Base-by-base conservation (phyloP, 2,113 vertebrate species). In the Bubo scandiacus region DNA sequence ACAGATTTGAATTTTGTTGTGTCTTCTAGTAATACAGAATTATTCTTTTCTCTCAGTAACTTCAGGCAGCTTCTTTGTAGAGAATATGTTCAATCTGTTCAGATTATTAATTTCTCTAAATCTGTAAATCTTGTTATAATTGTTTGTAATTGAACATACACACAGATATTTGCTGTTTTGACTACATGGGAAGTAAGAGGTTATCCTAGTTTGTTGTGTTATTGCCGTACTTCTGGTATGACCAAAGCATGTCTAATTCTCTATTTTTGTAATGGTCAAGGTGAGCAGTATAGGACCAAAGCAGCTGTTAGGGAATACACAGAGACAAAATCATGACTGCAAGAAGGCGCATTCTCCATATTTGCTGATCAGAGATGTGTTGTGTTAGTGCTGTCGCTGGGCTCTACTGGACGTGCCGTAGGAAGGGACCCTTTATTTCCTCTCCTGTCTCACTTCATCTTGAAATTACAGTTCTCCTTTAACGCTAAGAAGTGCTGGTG, bases 341-440 rank as follows among this genome's bases (percentile, higher is more conserved):
- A 20, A 38, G 77, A 34, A 86, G 38, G 15, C 1, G 0, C 1
- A 0, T 30, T 87, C 42, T 65, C 54, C 3, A 0, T 84, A 18
- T 65, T 63, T 90, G 43, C 54, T 70, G 57, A 21, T 38, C 70
- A 82, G 84, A 84, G 30, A 15, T 10, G 5, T 22, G 19, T 45
- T 81, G 57, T 23, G 26, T 52, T 40, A 49, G 43, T 72, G 40
- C 65, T 79, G 34, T 61, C 3, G 1, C 30, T 63, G 47, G n/a
- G 12, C 61, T 74, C 29, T 47, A 2, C 19, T 38, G 12, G 19
- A 34, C 0, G 2, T 47, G 54, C 30, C 10, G 29, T 68, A n/a
- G 81, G 52, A 87, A 65, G 45, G 21, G 30, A 74, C 25, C 27
- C 36, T 30, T 70, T 15, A 21, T 61, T 85, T 92, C 22, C 12